Base-by-base conservation (phyloP, 2,888 invertebrate species). In the Noctua fimbriata region DNA sequence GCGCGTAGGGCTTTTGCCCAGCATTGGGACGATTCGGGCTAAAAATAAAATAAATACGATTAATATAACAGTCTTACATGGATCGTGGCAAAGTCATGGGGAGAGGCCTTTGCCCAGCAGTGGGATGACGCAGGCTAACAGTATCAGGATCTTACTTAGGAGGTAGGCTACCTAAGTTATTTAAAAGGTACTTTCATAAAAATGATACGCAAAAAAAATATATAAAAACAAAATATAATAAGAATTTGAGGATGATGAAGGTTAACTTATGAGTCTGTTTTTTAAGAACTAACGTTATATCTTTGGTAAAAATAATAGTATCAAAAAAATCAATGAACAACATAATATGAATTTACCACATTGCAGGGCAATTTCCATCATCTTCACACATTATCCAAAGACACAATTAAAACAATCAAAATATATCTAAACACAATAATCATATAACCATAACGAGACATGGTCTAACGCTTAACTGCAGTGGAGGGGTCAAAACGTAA, bases 401-500 rank as follows among this genome's bases (percentile, higher is more conserved):
- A 58, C 14, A 18, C 0, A 44, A 63, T 74, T 74, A 69, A 67
- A 75, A 73, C 66, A 76, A 77, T 70, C 21, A 69, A 66, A 80
- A 66, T 63, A 24, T 69, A 44, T 44, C 5, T 1, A 71, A 83
- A 75, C 10, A 71, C 36, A 18, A 84, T 84, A 83, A 89, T 86
- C 55, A 78, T 71, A 77, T 55, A 74, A 52, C 55, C 74, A 76
- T 85, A 89, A 88, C 81, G 81, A 87, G 83, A 73, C 77, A 88
- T 88, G 93, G 89, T 92, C 88, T 89, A 81, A 89, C 90, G 91
- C 92, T 87, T 87, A 88, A 85, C 80, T 86, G 88, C 82, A 79
- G 67, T 84, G 74, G 86, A 87, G 83, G 92, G 92, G 93, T 93
- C 91, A 92, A 90, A 89, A 80, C 75, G 87, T 88, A 83, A 81